Base-by-base conservation (phyloP, 1,140 invertebrate genomes). In the Anthonomus grandis region DNA sequence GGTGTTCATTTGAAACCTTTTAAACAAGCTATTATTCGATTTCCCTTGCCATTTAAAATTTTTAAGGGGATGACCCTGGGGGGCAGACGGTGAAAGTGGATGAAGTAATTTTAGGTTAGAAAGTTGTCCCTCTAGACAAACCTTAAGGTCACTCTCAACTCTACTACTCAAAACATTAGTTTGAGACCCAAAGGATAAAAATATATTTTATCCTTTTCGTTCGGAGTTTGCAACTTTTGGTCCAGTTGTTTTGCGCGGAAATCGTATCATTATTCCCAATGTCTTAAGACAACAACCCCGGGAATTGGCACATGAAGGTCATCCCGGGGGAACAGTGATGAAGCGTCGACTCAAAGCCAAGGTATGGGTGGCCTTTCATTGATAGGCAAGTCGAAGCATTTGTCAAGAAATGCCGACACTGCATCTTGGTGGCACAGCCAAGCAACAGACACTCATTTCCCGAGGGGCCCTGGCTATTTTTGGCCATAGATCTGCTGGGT, bases 291-390 rank as follows among this genome's bases (percentile, higher is more conserved):
- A 56, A 1, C 21, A 36, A 47, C 42, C 58, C 6, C 36, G 73
- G 37, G 42, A 68, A 34, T 31, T 64, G 15, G 53, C 69, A 9
- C 68, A 73, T 57, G 70, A 68, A 58, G 64, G 65, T 19, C 68
- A 73, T 36, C 57, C 63, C 13, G 70, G 66, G 8, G 61, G 63
- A 23, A 62, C 56, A 1, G 65, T 64, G 19, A 74, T 70, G 55
- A 74, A 74, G 54, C 45, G 57, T 41, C 50, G 66, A 17, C 34
- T 70, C 19, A 13, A 68, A 21, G 46, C 65, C 44, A 75, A 74
- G 58, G 68, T 75, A 8, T 75, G 75, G 73, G n/a, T 77, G 67
- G 62, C 62, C 65, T 23, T 42, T 47, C 18, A 72, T 73, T 9
- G 67, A 75, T 41, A 58, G 49, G 19, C 46, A 67, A 24, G 64